phyloP scores from a whole-genome alignment of 2,888 invertebrate genomes.

The Synanthedon myopaeformis region DNA sequence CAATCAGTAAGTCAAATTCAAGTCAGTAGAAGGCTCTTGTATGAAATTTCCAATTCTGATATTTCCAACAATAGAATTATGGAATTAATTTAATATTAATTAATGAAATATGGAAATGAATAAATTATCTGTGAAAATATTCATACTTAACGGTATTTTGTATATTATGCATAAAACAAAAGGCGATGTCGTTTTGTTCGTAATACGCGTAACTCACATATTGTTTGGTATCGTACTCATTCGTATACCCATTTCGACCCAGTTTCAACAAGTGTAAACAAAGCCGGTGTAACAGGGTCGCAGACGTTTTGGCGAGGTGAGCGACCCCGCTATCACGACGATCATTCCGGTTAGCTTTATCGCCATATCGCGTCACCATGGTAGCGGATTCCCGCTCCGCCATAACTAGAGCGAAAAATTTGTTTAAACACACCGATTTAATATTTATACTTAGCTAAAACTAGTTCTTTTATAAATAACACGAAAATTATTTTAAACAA shows the following conservation, averaged over 20 bases:
- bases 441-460: neutral
- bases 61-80: too few species aligned
- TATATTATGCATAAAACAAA: neutral
- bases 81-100: too few species aligned
- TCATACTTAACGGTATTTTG: neutral
- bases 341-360: conserved; percentile 52
- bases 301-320: conserved; percentile 54
- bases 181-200: neutral
- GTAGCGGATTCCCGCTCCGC: conserved; percentile 12
- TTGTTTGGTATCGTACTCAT: neutral
- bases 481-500: too few species aligned
- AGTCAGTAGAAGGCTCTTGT: too few species aligned
- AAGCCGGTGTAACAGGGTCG: conserved; percentile 46
- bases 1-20: too few species aligned
- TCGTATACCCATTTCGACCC: conserved; percentile 27
- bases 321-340: conserved; percentile 45
- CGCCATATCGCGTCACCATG: conserved; percentile 20
- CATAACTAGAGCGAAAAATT: conserved; percentile 38
- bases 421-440: conserved; percentile 26
- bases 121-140: neutral
- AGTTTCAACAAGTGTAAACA: conserved; percentile 36
- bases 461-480: too few species aligned
- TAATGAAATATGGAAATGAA: neutral
- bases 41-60: too few species aligned
- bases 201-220: conserved; percentile 3